Conservation (phyloP, 2,113 vertebrate species). For the Syngnathus typhle region DNA sequence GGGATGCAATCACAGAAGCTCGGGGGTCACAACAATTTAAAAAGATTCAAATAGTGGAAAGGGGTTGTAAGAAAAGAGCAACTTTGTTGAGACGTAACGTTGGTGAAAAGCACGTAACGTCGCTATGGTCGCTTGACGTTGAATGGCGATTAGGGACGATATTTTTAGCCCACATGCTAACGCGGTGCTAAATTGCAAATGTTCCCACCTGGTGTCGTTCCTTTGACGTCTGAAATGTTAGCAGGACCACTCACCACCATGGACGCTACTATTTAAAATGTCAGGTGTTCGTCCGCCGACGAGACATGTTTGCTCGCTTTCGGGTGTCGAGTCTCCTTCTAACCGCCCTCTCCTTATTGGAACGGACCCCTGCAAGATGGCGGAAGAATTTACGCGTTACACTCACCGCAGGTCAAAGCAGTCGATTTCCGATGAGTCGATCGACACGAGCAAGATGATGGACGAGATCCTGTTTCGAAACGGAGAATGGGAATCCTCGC, state of each 20-base stretch:
- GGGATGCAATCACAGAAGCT: not conserved
- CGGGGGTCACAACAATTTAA: not conserved
- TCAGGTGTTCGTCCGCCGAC: not conserved
- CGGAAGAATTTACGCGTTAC: slow-evolving; percentile 4
- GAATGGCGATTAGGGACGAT: too few species aligned
- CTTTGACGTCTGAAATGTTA: not conserved
- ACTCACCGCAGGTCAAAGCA: not conserved
- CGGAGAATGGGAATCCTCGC: not conserved
- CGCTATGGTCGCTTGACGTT: not conserved
- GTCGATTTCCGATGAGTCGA: not conserved
- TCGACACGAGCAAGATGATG: not conserved
- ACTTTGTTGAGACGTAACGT: not conserved
- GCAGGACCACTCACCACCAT: not conserved
- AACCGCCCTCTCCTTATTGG: not conserved
- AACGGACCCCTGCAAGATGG: not conserved
- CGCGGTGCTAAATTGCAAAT: not conserved
- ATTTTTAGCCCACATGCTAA: not conserved
- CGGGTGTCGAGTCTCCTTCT: not conserved
- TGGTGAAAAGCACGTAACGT: not conserved
- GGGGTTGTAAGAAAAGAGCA: not conserved
- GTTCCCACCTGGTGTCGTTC: not conserved
- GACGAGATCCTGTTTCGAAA: not conserved
- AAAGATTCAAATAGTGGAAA: not conserved
- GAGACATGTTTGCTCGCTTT: not conserved
- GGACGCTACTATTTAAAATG: not conserved